Evolutionary conservation across 2,797 vertebrate genomes (phyloP).

Genomic region (Eupleurogrammus muticus): DNA sequence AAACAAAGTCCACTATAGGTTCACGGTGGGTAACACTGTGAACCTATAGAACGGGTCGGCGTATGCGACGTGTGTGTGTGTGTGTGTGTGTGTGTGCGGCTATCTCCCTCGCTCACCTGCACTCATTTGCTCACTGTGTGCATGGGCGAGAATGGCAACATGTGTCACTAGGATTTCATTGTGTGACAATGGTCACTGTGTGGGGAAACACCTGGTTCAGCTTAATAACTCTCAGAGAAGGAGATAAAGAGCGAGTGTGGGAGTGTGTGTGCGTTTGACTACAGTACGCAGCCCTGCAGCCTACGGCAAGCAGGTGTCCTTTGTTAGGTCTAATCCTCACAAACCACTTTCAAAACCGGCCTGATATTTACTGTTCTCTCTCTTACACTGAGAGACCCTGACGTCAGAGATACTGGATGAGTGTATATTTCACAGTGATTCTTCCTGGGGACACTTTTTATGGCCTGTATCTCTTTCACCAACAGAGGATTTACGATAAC

Average conservation of each 20-base stretch:
- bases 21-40: too few species aligned
- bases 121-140: too few species aligned
- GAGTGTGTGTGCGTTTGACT: slow-evolving; percentile 36
- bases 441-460: slow-evolving; percentile 59
- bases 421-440: slow-evolving; percentile 55
- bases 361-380: slow-evolving; percentile 67
- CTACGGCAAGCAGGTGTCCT: slow-evolving; percentile 66
- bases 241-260: slow-evolving; percentile 9
- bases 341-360: slow-evolving; percentile 59
- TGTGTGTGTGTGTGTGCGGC: too few species aligned
- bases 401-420: slow-evolving; percentile 64
- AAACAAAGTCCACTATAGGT: slow-evolving; percentile 63
- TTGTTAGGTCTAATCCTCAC: slow-evolving; percentile 69
- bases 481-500: slow-evolving; percentile 62
- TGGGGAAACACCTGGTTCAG: too few species aligned
- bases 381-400: slow-evolving; percentile 51
- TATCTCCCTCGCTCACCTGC: too few species aligned
- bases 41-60: too few species aligned
- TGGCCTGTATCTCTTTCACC: slow-evolving; percentile 56
- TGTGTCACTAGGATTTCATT: too few species aligned
- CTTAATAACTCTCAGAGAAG: slow-evolving; percentile 38
- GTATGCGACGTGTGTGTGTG: too few species aligned
- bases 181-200: too few species aligned
- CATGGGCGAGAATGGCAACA: too few species aligned
- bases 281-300: slow-evolving; percentile 46